A percentile compares a stretch with the other conserved stretches of the same genome.
Conservation (phyloP, 1,140 invertebrate species). For the Drosophila varians region DNA sequence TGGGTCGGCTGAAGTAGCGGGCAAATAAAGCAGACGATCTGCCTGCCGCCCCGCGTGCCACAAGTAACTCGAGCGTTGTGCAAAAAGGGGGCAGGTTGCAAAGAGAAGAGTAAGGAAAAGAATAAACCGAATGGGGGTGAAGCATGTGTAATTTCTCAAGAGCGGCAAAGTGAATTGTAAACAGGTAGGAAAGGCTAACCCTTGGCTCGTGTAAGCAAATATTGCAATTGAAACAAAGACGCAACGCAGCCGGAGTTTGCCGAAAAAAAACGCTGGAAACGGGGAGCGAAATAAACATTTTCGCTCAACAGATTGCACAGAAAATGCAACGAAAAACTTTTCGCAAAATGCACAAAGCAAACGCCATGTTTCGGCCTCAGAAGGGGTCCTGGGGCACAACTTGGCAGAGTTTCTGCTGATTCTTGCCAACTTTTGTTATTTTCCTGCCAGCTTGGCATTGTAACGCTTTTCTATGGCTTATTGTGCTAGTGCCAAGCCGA, state of each 20-base stretch:
- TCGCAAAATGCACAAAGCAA: conserved; percentile 20
- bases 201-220: conserved; percentile 38
- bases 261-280: conserved; percentile 10
- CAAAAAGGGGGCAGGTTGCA: conserved; percentile 33
- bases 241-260: conserved; percentile 16
- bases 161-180: conserved; percentile 76
- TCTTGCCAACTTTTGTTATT: conserved; percentile 64
- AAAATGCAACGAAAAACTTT: conserved; percentile 48
- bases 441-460: conserved; percentile 60
- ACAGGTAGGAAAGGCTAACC: conserved; percentile 44
- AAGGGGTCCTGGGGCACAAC: background rate
- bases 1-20: conserved; percentile 57
- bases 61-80: conserved; percentile 68
- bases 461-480: conserved; percentile 72
- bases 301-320: conserved; percentile 69
- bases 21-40: conserved; percentile 81
- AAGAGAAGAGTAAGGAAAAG: conserved; percentile 7
- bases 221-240: conserved; percentile 45
- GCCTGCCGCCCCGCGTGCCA: conserved; percentile 48
- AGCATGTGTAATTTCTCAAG: conserved; percentile 77
- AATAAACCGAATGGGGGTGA: background rate
- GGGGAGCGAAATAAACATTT: conserved; percentile 15
- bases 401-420: conserved; percentile 39
- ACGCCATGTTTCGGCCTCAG: background rate
- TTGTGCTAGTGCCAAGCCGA: conserved; percentile 37